These are phyloP conservation scores for Pandemis cinnamomeana DNA, from an alignment of 2,888 invertebrate species.

Conservation along the genomic window DNA sequence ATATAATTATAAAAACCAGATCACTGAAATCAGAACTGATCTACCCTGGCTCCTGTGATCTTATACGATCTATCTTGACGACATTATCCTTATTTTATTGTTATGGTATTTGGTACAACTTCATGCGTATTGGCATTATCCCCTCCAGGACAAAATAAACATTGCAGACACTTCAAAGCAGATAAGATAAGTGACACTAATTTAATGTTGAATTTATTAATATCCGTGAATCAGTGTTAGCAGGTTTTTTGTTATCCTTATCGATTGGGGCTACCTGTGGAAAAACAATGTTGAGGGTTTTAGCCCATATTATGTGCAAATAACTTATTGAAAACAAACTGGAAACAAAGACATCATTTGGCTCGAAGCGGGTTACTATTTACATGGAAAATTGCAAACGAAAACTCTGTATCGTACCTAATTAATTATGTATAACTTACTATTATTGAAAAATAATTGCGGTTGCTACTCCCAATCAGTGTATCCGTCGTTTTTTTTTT, in stretches of 20 bases:
- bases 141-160: conserved; percentile 1
- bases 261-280: conserved; percentile 4
- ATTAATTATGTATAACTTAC: too few relatives aligned
- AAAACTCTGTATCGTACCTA: too few relatives aligned
- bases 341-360: not conserved
- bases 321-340: not conserved
- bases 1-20: not conserved
- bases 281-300: conserved; percentile 7
- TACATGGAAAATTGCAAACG: too few relatives aligned
- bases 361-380: too few relatives aligned
- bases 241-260: conserved; percentile 21
- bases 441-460: too few relatives aligned
- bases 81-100: too few relatives aligned
- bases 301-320: not conserved
- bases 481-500: too few relatives aligned
- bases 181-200: conserved; percentile 23
- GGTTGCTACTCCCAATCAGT: too few relatives aligned
- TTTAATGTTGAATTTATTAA: conserved; percentile 11
- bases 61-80: not conserved
- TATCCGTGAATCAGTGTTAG: conserved; percentile 19
- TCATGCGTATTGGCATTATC: not conserved
- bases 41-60: not conserved
- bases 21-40: too few relatives aligned
- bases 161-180: not conserved
- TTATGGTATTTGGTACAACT: not conserved